A percentile compares a stretch with the other conserved stretches of the same genome.
phyloP scores from a whole-genome alignment of 2,113 vertebrate genomes.

The Pluvianellus socialis region DNA sequence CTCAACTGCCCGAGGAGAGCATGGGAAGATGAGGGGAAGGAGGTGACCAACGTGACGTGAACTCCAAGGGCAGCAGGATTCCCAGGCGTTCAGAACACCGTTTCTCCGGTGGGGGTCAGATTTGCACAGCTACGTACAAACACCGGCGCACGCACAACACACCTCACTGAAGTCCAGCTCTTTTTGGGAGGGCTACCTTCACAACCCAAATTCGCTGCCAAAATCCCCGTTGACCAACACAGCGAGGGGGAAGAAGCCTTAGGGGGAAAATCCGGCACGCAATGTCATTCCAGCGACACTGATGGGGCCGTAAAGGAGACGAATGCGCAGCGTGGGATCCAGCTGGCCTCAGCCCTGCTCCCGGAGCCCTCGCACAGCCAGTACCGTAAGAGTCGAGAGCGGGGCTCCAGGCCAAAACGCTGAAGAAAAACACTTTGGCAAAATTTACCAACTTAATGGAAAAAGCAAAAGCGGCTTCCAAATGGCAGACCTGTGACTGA shows the following conservation, averaged over 20 bases:
- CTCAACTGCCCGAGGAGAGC: not conserved
- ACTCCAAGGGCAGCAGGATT: not conserved
- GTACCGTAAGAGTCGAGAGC: not conserved
- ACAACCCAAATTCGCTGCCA: not conserved
- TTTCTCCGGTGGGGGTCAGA: not conserved
- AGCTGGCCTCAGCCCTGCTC: slow-evolving; percentile 40
- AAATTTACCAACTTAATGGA: slow-evolving; percentile 63
- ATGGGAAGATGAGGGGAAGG: fast-evolving
- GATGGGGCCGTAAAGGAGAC: not conserved
- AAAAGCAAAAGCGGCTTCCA: slow-evolving; percentile 63
- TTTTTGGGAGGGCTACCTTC: not conserved
- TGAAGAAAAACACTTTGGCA: slow-evolving; percentile 65
- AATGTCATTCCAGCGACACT: slow-evolving; percentile 32
- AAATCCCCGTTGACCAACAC: not conserved
- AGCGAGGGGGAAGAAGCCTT: not conserved
- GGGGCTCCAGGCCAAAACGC: not conserved
- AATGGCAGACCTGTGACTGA: slow-evolving; percentile 51
- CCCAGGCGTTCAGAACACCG: not conserved
- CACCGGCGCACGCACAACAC: not conserved
- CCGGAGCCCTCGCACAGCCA: not conserved
- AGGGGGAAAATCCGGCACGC: slow-evolving; percentile 8
- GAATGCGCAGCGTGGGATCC: not conserved
- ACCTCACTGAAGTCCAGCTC: not conserved
- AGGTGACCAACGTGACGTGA: fast-evolving
- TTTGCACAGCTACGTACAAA: not conserved